Conservation (phyloP, 2,113 vertebrate species). For the Albula goreensis region DNA sequence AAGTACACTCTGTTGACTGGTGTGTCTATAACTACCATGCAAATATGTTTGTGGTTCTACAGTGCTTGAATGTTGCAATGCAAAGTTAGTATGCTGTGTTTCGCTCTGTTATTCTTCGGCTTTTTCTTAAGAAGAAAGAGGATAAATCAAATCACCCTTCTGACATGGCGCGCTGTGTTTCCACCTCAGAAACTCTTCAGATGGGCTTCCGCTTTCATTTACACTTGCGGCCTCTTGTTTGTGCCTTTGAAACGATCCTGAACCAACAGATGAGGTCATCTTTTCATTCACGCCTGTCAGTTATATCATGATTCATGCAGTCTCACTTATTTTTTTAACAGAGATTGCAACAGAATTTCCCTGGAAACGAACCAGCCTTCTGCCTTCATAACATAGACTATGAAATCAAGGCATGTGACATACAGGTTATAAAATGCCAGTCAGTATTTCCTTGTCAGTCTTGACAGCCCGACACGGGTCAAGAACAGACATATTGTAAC, state of each 20-base stretch:
- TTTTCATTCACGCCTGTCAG: neutral
- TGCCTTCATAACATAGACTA: no score
- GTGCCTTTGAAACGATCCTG: neutral
- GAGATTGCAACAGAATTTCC: neutral
- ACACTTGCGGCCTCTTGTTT: neutral
- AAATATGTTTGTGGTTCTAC: no score
- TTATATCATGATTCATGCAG: neutral
- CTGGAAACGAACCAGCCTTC: neutral
- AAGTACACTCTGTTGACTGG: no score
- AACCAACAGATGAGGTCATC: neutral
- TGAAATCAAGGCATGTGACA: no score
- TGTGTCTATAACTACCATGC: no score
- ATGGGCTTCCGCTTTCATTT: conserved; percentile 7
- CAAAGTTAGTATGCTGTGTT: no score
- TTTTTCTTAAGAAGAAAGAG: neutral
- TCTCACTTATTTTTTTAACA: neutral
- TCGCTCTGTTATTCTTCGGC: neutral
- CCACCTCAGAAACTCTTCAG: neutral
- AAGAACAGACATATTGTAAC: no score
- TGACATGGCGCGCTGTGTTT: conserved; percentile 1
- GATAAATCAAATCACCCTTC: neutral
- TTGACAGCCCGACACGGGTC: neutral
- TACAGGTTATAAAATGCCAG: neutral
- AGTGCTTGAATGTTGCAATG: no score
- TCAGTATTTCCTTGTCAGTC: neutral